These are phyloP conservation scores for Todiramphus saurophagus DNA, from an alignment of 2,113 vertebrate species.

Conservation along the genomic window DNA sequence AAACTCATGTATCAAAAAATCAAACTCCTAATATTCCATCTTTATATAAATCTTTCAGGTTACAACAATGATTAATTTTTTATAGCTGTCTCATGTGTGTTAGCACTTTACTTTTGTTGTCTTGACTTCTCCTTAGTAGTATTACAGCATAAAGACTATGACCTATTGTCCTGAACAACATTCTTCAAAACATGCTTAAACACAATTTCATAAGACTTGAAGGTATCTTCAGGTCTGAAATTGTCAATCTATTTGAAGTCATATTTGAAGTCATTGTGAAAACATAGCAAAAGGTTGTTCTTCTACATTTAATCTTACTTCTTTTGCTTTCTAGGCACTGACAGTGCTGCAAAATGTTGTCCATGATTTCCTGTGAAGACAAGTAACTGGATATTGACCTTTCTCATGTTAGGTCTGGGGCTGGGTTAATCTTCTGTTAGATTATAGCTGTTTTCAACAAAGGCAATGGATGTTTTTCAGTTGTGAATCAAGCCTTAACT, in stretches of 20 bases:
- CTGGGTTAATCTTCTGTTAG: background rate
- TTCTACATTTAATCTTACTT: background rate
- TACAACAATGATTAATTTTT: background rate
- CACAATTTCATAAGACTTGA: background rate
- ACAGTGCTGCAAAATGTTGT: background rate
- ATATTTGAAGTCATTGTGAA: background rate
- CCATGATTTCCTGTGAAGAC: background rate
- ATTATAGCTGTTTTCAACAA: background rate
- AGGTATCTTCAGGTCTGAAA: background rate
- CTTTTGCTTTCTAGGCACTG: background rate
- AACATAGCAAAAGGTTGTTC: background rate
- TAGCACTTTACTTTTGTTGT: background rate
- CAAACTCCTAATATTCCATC: background rate
- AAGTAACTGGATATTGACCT: background rate
- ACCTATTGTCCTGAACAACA: background rate
- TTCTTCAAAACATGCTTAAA: background rate
- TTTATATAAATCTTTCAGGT: background rate
- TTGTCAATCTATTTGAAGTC: background rate
- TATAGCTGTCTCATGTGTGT: background rate
- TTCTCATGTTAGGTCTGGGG: background rate
- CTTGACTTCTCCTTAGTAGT: background rate
- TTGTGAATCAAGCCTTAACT: background rate
- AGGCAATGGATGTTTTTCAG: background rate
- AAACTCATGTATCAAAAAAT: background rate
- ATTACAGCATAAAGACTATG: background rate